phyloP scores from a whole-genome alignment of 2,113 vertebrate genomes.

The Montifringilla adamsi region DNA sequence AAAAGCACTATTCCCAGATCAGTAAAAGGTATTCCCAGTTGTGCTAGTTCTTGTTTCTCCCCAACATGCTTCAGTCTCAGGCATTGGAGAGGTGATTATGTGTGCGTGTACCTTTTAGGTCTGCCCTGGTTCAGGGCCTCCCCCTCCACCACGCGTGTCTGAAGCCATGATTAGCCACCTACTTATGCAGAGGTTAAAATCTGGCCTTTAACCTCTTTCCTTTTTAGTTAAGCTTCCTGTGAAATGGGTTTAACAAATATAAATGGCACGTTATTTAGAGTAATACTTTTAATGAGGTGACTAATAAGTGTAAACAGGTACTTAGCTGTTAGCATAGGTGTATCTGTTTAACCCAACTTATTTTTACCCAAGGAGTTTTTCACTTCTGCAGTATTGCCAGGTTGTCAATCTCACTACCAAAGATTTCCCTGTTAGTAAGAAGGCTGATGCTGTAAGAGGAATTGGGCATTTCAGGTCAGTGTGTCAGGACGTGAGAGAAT shows the following conservation, averaged over 20 bases:
- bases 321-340: constrained; percentile 16
- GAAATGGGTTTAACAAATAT: constrained; percentile 43
- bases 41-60: not conserved
- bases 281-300: constrained; percentile 37
- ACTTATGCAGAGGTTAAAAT: constrained; percentile 52
- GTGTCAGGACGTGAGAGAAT: constrained; percentile 50
- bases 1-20: constrained; percentile 8
- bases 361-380: constrained; percentile 43
- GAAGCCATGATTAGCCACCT: constrained; percentile 41
- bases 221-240: constrained; percentile 51
- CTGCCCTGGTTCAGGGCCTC: constrained; percentile 14
- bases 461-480: constrained; percentile 52
- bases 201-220: constrained; percentile 54
- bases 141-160: not conserved
- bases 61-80: not conserved
- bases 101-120: not conserved
- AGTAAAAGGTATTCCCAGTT: constrained; percentile 30
- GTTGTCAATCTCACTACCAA: not conserved
- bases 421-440: constrained; percentile 41
- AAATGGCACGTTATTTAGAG: constrained; percentile 34
- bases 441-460: constrained; percentile 4
- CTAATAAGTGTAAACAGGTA: constrained; percentile 25
- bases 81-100: not conserved
- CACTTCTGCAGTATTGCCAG: not conserved
- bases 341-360: constrained; percentile 13